Evolutionary conservation across 2,113 vertebrate genomes (phyloP), one percentile per base, ranked within the genome.

Genomic region (Ondatra zibethicus): DNA sequence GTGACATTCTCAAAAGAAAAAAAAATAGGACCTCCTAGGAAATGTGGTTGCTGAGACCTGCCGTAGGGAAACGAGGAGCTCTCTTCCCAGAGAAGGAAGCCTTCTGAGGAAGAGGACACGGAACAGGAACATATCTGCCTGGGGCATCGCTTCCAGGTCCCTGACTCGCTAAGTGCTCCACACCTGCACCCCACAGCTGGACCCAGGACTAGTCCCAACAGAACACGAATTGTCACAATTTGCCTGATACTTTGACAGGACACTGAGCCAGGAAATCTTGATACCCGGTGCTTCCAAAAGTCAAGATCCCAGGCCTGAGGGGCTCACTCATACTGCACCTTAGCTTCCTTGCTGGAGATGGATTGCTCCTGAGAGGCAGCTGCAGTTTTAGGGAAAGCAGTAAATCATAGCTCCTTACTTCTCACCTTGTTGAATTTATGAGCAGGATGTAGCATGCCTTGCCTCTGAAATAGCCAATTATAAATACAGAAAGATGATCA

Each of bases 401-500:
- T 95, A 95, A 96, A 95, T 98, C 97, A 92, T 23, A 27, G 78
- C 84, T 73, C 55, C 88, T 66, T 94, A 13, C 91, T 94, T 91
- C 97, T 98, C 97, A 95, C 97, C 96, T 97, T 91, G 90, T 93
- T 78, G 78, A 93, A 93, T 95, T 0, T 91, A 86, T 97, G 93
- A 97, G 96, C 96, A 55, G 76, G 92, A 42, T 61, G 9, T 39
- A 89, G 29, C 91, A 80, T 84, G 88, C 93, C 90, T 91, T 95
- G 78, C 91, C 95, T 89, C 50, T 90, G 94, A 97, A 96, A 97
- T 65, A 89, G 61, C 96, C 93, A 91, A 63, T 95, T 93, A 97
- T 94, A 96, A 91, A 91, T 21, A 33, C 19, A 78, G 75, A 96
- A 92, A 81, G 92, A 45, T 5, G 61, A 66, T 36, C 45, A 23